phyloP scores from a whole-genome alignment of 2,888 invertebrate genomes.

The Standfussiana lucernea region DNA sequence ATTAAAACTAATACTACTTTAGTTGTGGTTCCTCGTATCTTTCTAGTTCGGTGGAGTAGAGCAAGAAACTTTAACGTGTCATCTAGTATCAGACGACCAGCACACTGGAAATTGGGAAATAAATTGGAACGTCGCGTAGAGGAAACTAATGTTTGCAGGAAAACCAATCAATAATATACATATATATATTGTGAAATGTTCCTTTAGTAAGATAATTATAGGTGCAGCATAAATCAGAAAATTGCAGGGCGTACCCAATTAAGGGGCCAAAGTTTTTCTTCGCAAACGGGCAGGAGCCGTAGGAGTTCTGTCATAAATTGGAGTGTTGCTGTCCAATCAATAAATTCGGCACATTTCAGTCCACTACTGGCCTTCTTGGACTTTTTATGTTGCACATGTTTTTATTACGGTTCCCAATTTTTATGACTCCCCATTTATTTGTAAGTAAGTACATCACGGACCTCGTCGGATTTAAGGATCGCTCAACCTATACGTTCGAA shows the following conservation, averaged over 20 bases:
- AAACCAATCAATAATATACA: not conserved
- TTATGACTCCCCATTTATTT: not conserved
- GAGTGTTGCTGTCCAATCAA: not conserved
- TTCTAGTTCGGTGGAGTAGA: constrained; percentile 8
- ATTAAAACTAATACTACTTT: constrained; percentile 41
- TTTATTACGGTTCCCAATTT: not conserved
- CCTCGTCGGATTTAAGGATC: not conserved
- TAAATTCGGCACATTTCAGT: not conserved
- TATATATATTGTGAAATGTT: not conserved
- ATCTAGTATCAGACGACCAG: constrained; percentile 42
- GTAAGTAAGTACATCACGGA: not conserved
- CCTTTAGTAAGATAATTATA: not conserved
- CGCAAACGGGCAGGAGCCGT: not conserved
- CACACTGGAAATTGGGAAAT: constrained; percentile 49
- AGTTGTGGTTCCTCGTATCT: constrained; percentile 31
- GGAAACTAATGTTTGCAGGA: constrained; percentile 8
- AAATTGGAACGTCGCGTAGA: constrained; percentile 40
- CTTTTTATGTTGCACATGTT: not conserved
- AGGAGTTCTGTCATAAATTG: not conserved
- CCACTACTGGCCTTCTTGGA: not conserved
- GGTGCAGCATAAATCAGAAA: not conserved
- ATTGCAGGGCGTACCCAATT: not conserved
- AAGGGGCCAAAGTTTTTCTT: not conserved
- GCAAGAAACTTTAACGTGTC: constrained; percentile 31
- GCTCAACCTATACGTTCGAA: not conserved